A percentile compares a stretch with the other conserved stretches of the same genome.
Conservation (phyloP, 1,140 invertebrate genomes). For the Drosophila lowei region DNA sequence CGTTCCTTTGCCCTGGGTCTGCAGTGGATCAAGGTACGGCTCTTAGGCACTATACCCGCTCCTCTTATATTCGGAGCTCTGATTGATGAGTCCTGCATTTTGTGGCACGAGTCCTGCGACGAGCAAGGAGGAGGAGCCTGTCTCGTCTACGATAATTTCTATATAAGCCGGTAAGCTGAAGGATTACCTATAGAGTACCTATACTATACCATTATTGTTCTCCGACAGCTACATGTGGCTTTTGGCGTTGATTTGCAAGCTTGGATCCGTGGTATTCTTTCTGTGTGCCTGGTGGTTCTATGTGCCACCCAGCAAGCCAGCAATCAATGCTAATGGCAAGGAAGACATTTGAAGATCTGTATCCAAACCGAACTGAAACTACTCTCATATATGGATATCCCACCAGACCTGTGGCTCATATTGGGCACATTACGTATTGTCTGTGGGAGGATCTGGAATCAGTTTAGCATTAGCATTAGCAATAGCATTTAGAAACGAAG, state of each 20-base stretch:
- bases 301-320: constrained; percentile 83
- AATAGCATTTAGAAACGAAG: constrained; percentile 11
- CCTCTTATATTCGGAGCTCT: constrained; percentile 93
- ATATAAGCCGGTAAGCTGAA: constrained; percentile 87
- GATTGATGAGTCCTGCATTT: constrained; percentile 91
- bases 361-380: constrained; percentile 22
- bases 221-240: constrained; percentile 86
- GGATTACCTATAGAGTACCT: constrained; percentile 2
- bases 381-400: neutral
- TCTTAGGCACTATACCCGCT: constrained; percentile 92
- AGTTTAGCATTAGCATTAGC: constrained; percentile 11
- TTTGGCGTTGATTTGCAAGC: constrained; percentile 86
- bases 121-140: constrained; percentile 86
- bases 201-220: neutral
- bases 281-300: constrained; percentile 89
- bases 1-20: constrained; percentile 93
- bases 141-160: constrained; percentile 87
- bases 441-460: neutral
- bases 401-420: constrained; percentile 26
- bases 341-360: constrained; percentile 18
- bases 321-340: constrained; percentile 22
- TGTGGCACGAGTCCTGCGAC: constrained; percentile 88
- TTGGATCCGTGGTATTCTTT: constrained; percentile 87
- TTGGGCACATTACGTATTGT: constrained; percentile 25
- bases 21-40: constrained; percentile 92